phyloP scores from a whole-genome alignment of 2,888 invertebrate genomes.

The Dusona sp. region DNA sequence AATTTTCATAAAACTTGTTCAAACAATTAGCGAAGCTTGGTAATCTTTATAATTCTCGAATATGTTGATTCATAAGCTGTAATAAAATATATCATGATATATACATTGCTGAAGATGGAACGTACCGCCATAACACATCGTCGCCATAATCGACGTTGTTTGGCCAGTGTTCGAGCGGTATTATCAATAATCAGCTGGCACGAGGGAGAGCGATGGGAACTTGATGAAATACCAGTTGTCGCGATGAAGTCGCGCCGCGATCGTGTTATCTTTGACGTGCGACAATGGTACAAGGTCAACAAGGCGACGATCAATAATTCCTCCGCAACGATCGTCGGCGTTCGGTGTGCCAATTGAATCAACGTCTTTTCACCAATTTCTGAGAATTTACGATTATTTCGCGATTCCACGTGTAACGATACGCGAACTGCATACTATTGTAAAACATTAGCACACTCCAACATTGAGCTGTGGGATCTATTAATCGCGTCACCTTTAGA shows the following conservation, averaged over 20 bases:
- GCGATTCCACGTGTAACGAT: conserved; percentile 96
- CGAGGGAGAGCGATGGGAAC: conserved; percentile 35
- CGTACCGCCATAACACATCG: conserved; percentile 82
- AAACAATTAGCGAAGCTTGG: not conserved
- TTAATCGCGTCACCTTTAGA: conserved; percentile 76
- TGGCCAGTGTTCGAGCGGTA: conserved; percentile 31
- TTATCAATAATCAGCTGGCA: conserved; percentile 37
- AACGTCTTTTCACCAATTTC: conserved; percentile 97
- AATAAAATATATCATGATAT: conserved; percentile 44
- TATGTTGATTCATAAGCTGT: not conserved
- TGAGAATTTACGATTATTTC: conserved; percentile 97
- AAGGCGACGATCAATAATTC: conserved; percentile 58
- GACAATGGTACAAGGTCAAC: conserved; percentile 69
- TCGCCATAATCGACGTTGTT: conserved; percentile 78
- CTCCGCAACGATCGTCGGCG: conserved; percentile 46
- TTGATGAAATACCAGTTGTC: conserved; percentile 42
- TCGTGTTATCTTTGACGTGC: conserved; percentile 49
- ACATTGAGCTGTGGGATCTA: conserved; percentile 82
- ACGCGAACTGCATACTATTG: conserved; percentile 90
- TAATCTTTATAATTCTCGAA: conserved; percentile 3
- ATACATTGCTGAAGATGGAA: conserved; percentile 68
- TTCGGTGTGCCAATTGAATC: conserved; percentile 83
- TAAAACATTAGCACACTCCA: conserved; percentile 84
- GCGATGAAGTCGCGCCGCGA: conserved; percentile 27
- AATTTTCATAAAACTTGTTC: not conserved